phyloP scores from a whole-genome alignment of 2,888 invertebrate species.

The Coremacera marginata region DNA sequence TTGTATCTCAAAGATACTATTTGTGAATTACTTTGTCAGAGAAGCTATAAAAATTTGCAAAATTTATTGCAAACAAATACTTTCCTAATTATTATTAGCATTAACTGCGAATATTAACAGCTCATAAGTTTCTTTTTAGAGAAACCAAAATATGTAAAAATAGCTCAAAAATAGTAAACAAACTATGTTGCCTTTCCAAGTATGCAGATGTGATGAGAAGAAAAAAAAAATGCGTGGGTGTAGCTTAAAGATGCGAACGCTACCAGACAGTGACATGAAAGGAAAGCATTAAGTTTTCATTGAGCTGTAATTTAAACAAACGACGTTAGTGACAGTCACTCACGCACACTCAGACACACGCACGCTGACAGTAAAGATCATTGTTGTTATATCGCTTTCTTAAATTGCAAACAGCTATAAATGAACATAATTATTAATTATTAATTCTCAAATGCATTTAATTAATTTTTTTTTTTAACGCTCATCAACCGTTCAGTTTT shows the following conservation, averaged over 20 bases:
- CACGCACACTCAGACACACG: not conserved
- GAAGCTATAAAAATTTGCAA: not conserved
- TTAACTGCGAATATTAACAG: not conserved
- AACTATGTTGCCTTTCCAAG: too few species aligned
- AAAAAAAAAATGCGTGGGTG: not conserved
- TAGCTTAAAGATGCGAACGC: not conserved
- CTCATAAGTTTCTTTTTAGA: not conserved
- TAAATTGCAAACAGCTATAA: not conserved
- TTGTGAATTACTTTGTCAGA: not conserved
- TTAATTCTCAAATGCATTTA: constrained; percentile 12
- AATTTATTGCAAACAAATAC: not conserved
- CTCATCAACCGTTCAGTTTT: constrained; percentile 3
- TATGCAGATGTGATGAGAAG: too few species aligned
- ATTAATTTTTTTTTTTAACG: constrained; percentile 18
- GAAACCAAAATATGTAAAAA: not conserved
- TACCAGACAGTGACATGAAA: not conserved
- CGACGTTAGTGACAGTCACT: not conserved
- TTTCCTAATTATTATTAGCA: not conserved
- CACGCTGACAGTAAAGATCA: not conserved
- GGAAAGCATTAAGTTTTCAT: too few species aligned
- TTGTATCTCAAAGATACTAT: too few species aligned
- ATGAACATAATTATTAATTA: not conserved
- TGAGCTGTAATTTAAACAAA: not conserved
- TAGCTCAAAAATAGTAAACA: not conserved
- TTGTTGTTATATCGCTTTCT: not conserved